Evolutionary conservation across 2,888 invertebrate genomes (phyloP).

Genomic region (Tenthredo notha): DNA sequence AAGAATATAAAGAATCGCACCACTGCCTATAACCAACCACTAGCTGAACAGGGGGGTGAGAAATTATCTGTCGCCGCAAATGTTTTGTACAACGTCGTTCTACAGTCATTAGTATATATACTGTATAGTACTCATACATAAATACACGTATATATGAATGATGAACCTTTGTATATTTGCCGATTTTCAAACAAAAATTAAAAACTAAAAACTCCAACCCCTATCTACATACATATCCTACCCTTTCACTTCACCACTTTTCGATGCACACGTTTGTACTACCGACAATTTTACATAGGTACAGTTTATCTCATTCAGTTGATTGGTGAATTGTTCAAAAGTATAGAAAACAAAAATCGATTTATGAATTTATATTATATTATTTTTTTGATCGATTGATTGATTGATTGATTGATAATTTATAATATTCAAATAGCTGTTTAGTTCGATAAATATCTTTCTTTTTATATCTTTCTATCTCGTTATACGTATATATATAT

Average conservation of each 20-base stretch:
- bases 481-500: background rate
- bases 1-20: background rate
- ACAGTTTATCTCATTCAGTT: conserved; percentile 34
- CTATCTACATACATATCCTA: background rate
- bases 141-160: background rate
- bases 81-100: background rate
- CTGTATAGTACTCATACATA: background rate
- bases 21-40: background rate
- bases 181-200: conserved; percentile 12
- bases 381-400: background rate
- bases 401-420: background rate
- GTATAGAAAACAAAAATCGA: conserved; percentile 23
- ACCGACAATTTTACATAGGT: background rate
- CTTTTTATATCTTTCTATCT: background rate
- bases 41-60: background rate
- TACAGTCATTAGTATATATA: background rate
- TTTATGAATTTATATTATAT: background rate
- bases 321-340: conserved; percentile 25
- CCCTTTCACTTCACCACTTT: background rate
- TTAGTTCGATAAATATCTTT: background rate
- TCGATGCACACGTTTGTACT: background rate
- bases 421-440: background rate
- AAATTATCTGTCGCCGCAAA: background rate
- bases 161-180: background rate
- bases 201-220: background rate